Evolutionary conservation across 2,797 vertebrate genomes (phyloP).

Genomic region (Helarctos malayanus): DNA sequence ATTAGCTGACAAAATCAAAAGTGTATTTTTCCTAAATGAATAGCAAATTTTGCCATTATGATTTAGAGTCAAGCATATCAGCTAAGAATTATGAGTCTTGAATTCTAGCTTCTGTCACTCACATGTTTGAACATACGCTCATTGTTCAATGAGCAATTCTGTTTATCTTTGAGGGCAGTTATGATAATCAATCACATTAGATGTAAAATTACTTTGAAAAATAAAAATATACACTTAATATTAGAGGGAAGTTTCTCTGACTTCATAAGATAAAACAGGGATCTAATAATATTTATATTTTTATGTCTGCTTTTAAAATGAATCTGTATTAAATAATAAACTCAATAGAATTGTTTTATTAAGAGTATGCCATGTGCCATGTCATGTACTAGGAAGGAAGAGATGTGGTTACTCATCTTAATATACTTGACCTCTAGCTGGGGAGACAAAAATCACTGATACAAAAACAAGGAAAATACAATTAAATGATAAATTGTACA

Average conservation of each 20-base stretch:
- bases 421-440: background rate
- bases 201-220: slow-evolving; percentile 34
- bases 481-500: background rate
- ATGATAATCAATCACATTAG: background rate
- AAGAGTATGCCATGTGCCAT: background rate
- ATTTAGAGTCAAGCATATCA: background rate
- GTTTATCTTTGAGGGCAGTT: background rate
- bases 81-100: background rate
- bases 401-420: background rate
- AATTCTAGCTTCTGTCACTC: background rate
- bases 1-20: background rate
- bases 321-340: background rate
- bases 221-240: background rate
- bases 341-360: background rate
- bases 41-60: background rate
- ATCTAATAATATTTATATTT: slow-evolving; percentile 10
- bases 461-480: slow-evolving; percentile 12
- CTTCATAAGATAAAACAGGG: background rate
- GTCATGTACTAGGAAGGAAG: background rate
- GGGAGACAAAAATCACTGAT: slow-evolving; percentile 10
- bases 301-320: slow-evolving; percentile 39
- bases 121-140: background rate
- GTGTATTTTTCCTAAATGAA: background rate
- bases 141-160: background rate
- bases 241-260: background rate